Evolutionary conservation across 2,797 vertebrate species (phyloP).

Genomic region (Bucorvus abyssinicus): DNA sequence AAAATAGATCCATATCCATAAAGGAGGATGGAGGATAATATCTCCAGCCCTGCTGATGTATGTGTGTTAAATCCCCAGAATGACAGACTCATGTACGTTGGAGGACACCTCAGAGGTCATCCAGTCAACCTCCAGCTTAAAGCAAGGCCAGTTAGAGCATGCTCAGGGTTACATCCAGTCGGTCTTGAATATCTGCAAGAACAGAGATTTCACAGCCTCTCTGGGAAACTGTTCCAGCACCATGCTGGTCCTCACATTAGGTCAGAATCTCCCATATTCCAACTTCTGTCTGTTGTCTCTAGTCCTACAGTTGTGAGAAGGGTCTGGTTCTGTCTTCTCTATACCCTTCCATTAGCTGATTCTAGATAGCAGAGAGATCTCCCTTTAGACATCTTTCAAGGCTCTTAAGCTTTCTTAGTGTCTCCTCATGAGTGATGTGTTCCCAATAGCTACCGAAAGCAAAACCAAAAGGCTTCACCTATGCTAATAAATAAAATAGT

Average conservation of each 20-base stretch:
- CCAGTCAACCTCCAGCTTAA: background rate
- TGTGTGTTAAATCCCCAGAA: background rate
- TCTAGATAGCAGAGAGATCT: background rate
- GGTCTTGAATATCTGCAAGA: background rate
- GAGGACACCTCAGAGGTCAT: background rate
- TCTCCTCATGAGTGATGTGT: background rate
- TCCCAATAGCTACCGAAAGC: background rate
- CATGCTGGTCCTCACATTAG: background rate
- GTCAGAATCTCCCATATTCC: background rate
- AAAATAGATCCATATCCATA: background rate
- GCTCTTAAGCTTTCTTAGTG: background rate
- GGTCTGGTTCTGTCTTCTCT: background rate
- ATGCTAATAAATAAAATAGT: background rate
- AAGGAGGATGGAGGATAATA: background rate
- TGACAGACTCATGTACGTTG: background rate
- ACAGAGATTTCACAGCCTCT: background rate
- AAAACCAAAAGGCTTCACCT: background rate
- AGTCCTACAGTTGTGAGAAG: background rate
- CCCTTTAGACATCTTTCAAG: background rate
- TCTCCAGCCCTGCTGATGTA: background rate
- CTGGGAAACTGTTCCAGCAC: background rate
- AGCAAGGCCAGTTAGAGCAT: background rate
- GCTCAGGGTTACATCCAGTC: background rate
- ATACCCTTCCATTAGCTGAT: background rate
- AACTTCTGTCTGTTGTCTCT: background rate